Percentiles rank a stretch among this genome's conserved stretches.
Conservation (phyloP, 2,113 vertebrate species). For the Columba janthina region DNA sequence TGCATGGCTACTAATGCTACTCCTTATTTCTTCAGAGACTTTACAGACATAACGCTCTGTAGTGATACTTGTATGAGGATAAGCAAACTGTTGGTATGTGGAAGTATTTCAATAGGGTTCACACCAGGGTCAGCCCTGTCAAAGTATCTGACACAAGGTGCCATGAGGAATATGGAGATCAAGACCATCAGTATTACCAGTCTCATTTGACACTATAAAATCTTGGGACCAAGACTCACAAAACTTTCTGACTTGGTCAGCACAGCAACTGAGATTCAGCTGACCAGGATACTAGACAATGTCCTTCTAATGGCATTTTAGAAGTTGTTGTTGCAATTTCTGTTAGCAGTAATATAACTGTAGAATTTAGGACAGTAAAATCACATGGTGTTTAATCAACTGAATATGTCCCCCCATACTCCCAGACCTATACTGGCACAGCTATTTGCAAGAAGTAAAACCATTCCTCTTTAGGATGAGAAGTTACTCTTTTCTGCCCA, state of each 20-base stretch:
- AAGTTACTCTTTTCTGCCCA: neutral
- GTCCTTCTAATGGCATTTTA: neutral
- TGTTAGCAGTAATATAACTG: neutral
- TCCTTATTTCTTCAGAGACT: constrained; percentile 26
- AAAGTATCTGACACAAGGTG: neutral
- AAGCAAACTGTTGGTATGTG: neutral
- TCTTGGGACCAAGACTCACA: neutral
- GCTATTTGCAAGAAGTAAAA: neutral
- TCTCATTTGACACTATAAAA: neutral
- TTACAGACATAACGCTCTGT: neutral
- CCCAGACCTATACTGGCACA: neutral
- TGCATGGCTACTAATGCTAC: constrained; percentile 39
- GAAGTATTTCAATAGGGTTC: neutral
- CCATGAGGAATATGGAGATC: neutral
- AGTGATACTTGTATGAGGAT: neutral
- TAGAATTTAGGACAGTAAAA: neutral
- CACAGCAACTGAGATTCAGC: neutral
- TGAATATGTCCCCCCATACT: rapidly evolving
- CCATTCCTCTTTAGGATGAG: neutral
- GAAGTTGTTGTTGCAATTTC: neutral
- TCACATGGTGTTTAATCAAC: neutral
- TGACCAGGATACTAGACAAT: neutral
- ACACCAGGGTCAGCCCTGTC: neutral
- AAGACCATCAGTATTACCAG: neutral
- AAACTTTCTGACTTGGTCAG: neutral